Evolutionary conservation across 1,140 invertebrate genomes (phyloP).

Genomic region (Gryon sp.): DNA sequence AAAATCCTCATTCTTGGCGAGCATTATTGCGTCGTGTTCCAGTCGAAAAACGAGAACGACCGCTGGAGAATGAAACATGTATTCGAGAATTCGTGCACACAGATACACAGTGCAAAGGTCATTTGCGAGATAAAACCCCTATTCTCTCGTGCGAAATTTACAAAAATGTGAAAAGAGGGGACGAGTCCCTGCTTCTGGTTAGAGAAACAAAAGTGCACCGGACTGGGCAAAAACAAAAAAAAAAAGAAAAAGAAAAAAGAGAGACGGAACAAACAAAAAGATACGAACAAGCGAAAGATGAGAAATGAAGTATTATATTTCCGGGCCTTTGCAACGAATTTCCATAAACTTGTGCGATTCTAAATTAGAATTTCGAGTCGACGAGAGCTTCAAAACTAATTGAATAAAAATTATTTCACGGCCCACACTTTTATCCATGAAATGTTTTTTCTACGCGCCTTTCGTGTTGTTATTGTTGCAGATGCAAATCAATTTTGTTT

Average conservation of each 20-base stretch:
- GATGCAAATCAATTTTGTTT: too few relatives aligned
- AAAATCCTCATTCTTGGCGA: conserved; percentile 54
- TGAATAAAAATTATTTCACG: conserved; percentile 42
- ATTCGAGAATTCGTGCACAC: conserved; percentile 33
- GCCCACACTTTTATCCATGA: conserved; percentile 1
- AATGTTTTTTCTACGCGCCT: conserved; percentile 20
- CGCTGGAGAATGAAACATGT: conserved; percentile 53
- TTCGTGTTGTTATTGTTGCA: conserved; percentile 14
- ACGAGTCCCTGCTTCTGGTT: too few relatives aligned
- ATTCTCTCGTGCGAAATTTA: conserved; percentile 45
- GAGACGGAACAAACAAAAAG: conserved; percentile 20
- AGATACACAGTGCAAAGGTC: conserved; percentile 46
- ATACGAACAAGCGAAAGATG: conserved; percentile 27
- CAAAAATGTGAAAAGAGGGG: conserved; percentile 27
- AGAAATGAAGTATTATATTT: conserved; percentile 60
- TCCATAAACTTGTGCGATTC: conserved; percentile 50
- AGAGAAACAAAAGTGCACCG: conserved; percentile 23
- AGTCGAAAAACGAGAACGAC: conserved; percentile 55
- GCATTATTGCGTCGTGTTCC: conserved; percentile 60
- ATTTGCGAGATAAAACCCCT: conserved; percentile 65
- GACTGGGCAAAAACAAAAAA: too few relatives aligned
- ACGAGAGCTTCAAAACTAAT: conserved; percentile 31
- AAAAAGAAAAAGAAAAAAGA: too few relatives aligned
- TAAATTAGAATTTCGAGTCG: conserved; percentile 48
- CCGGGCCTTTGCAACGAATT: conserved; percentile 44